phyloP scores from a whole-genome alignment of 30 jellyfish, hydroid and myxozoan species.

The Pelagia noctiluca region DNA sequence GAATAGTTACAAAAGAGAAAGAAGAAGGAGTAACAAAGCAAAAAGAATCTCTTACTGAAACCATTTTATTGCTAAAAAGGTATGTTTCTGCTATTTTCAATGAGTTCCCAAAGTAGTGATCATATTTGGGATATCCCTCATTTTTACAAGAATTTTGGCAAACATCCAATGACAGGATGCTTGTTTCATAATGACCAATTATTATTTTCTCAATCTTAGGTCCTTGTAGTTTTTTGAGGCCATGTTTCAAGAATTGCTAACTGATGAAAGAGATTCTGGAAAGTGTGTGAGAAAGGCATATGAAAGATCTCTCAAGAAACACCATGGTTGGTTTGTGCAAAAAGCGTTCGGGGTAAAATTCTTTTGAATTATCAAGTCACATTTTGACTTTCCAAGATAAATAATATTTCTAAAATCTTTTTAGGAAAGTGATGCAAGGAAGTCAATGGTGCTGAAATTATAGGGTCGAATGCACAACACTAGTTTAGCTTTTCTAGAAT shows the following conservation, averaged over 20 bases:
- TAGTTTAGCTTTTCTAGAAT: too few relatives aligned
- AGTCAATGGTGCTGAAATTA: too few relatives aligned
- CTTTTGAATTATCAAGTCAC: too few relatives aligned
- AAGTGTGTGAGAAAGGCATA: slow-evolving; percentile 43
- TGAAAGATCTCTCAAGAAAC: slow-evolving; percentile 53
- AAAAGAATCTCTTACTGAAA: slow-evolving; percentile 83
- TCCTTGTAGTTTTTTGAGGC: slow-evolving; percentile 32
- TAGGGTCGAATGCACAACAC: too few relatives aligned
- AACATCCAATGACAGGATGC: too few relatives aligned
- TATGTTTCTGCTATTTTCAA: slow-evolving; percentile 12
- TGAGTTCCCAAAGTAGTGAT: neutral
- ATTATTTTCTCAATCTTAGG: neutral
- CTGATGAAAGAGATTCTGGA: slow-evolving; percentile 47
- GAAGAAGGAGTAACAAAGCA: slow-evolving; percentile 74
- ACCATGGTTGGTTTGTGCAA: slow-evolving; percentile 73
- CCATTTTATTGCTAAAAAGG: slow-evolving; percentile 89
- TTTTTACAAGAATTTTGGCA: slow-evolving; percentile 21
- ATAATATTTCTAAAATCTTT: too few relatives aligned
- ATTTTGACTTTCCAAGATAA: too few relatives aligned
- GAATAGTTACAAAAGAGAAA: slow-evolving; percentile 77
- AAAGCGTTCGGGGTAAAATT: slow-evolving; percentile 65
- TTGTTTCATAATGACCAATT: too few relatives aligned
- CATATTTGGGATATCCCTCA: neutral
- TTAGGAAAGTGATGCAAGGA: too few relatives aligned
- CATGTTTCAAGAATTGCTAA: slow-evolving; percentile 59